Percentiles rank a stretch among this genome's conserved stretches.
Evolutionary conservation across 2,113 vertebrate species (phyloP).

Genomic region (Cepphus grylle): DNA sequence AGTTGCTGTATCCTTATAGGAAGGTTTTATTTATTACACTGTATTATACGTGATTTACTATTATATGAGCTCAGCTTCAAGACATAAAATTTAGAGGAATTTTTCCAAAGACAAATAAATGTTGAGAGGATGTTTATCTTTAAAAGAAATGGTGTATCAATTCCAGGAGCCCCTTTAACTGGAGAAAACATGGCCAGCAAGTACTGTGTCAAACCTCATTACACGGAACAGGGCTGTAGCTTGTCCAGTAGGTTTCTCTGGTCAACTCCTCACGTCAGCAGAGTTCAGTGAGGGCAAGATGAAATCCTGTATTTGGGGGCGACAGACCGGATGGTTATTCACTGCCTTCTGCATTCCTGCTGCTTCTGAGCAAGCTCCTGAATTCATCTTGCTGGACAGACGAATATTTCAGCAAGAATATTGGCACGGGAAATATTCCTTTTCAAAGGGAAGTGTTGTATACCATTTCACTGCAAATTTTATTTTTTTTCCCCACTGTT

Average conservation of each 20-base stretch:
- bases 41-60: not conserved
- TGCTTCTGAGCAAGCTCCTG: not conserved
- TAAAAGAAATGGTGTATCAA: not conserved
- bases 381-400: not conserved
- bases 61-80: not conserved
- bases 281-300: not conserved
- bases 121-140: not conserved
- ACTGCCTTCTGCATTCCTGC: not conserved
- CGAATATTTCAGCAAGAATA: too few relatives aligned
- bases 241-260: not conserved
- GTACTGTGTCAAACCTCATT: not conserved
- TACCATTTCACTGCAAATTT: not conserved
- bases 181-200: not conserved
- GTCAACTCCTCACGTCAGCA: not conserved
- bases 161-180: not conserved
- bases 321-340: not conserved
- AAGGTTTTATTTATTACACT: not conserved
- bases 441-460: not conserved
- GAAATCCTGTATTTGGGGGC: not conserved
- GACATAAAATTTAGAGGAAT: not conserved
- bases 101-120: not conserved
- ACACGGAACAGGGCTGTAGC: not conserved
- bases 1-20: not conserved
- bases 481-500: rapidly evolving
- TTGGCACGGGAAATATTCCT: not conserved